These are phyloP conservation scores for Trissolcus brochymenae DNA, from an alignment of 2,888 invertebrate species.

Conservation along the genomic window DNA sequence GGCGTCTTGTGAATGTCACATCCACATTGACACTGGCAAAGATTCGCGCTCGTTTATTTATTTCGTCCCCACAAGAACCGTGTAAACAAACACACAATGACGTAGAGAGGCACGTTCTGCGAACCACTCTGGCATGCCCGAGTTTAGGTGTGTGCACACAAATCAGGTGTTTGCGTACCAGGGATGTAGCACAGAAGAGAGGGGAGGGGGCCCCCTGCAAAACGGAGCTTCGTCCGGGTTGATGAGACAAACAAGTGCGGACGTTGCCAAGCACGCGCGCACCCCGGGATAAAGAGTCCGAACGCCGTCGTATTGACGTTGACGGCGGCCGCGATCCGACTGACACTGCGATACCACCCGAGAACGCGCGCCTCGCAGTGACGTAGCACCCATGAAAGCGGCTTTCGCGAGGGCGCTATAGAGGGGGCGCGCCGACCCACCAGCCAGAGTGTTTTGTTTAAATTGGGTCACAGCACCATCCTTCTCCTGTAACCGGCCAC, in stretches of 20 bases:
- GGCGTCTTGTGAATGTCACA: no score
- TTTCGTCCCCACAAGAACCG: no score
- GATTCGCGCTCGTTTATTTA: no score
- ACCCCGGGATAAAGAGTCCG: slow-evolving; percentile 49
- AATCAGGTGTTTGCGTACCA: not conserved
- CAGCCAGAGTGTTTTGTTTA: slow-evolving; percentile 60
- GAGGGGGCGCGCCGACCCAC: slow-evolving; percentile 42
- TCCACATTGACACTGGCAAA: no score
- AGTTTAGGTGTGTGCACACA: not conserved
- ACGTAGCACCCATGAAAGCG: slow-evolving; percentile 74
- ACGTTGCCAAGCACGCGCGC: slow-evolving; percentile 40
- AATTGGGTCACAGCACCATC: slow-evolving; percentile 63
- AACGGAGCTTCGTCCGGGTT: not conserved
- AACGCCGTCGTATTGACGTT: slow-evolving; percentile 73
- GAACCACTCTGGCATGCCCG: not conserved
- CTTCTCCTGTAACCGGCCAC: not conserved
- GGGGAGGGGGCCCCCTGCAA: not conserved
- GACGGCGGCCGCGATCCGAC: slow-evolving; percentile 76
- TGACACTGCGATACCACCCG: slow-evolving; percentile 71
- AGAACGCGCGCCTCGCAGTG: slow-evolving; percentile 67
- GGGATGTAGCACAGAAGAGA: not conserved
- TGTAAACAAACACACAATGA: not conserved
- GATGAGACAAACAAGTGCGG: slow-evolving; percentile 3
- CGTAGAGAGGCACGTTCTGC: not conserved
- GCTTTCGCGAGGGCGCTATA: slow-evolving; percentile 58